These are phyloP conservation scores for Cynopterus brachyotis DNA, from an alignment of 2,113 vertebrate species.

Conservation along the genomic window DNA sequence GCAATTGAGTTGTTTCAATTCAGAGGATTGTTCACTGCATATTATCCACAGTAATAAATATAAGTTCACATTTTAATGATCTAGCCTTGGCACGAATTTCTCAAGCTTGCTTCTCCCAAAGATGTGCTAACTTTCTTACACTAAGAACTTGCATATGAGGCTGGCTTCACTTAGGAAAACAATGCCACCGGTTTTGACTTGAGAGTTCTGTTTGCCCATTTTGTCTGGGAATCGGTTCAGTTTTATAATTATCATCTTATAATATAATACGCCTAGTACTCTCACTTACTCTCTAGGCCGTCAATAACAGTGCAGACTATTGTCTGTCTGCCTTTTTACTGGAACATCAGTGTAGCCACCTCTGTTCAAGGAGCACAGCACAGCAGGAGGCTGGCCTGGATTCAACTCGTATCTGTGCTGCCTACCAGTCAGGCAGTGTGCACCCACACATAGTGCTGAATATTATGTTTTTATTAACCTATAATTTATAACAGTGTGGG, in stretches of 20 bases:
- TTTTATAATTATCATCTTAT: slow-evolving; percentile 28
- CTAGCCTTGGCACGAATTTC: neutral
- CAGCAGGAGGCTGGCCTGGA: neutral
- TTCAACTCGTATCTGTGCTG: neutral
- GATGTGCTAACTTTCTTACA: neutral
- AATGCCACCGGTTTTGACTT: neutral
- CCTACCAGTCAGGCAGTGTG: neutral
- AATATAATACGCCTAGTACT: neutral
- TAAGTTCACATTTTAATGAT: neutral
- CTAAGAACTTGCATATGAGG: no score
- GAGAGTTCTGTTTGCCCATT: neutral
- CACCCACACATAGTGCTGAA: neutral
- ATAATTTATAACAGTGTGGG: neutral
- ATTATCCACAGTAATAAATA: neutral
- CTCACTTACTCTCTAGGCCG: neutral
- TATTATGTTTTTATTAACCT: neutral
- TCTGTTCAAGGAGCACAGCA: neutral
- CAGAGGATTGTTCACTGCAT: neutral
- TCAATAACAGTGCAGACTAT: neutral
- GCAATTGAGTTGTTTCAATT: neutral
- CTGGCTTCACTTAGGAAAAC: neutral
- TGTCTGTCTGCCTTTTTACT: neutral
- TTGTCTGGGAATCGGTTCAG: slow-evolving; percentile 47
- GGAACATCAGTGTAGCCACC: neutral
- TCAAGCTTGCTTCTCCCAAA: neutral